These are phyloP conservation scores for Troides helena DNA, from an alignment of 2,888 invertebrate species.

Conservation along the genomic window DNA sequence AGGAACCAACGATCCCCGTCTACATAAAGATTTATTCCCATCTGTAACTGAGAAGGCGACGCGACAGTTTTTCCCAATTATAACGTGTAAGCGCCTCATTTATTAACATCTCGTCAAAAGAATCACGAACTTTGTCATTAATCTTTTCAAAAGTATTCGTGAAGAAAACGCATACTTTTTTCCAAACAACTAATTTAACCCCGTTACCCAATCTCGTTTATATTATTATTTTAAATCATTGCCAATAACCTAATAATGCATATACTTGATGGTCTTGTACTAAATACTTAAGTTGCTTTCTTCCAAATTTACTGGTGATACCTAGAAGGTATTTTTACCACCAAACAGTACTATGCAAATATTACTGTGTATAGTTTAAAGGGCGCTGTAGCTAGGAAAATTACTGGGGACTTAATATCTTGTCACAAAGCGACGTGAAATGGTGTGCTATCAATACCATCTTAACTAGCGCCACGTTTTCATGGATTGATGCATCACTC, in stretches of 20 bases:
- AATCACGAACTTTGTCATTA: constrained; percentile 48
- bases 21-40: constrained; percentile 79
- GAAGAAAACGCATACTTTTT: not conserved
- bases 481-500: no score
- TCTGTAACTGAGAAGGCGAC: constrained; percentile 77
- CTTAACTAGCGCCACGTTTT: no score
- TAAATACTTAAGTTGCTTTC: no score
- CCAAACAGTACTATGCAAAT: no score
- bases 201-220: not conserved
- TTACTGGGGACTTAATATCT: no score
- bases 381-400: no score
- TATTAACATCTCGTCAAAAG: constrained; percentile 76
- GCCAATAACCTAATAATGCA: not conserved
- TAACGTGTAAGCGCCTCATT: constrained; percentile 74
- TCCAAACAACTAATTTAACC: not conserved
- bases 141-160: constrained; percentile 11
- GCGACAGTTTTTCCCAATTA: constrained; percentile 79
- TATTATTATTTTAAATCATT: not conserved
- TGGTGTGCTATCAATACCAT: no score
- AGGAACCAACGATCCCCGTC: constrained; percentile 61
- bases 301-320: no score
- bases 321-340: no score
- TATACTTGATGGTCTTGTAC: no score
- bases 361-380: no score
- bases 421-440: no score